Evolutionary conservation across 2,888 invertebrate genomes (phyloP).

Genomic region (Junonia oenone): DNA sequence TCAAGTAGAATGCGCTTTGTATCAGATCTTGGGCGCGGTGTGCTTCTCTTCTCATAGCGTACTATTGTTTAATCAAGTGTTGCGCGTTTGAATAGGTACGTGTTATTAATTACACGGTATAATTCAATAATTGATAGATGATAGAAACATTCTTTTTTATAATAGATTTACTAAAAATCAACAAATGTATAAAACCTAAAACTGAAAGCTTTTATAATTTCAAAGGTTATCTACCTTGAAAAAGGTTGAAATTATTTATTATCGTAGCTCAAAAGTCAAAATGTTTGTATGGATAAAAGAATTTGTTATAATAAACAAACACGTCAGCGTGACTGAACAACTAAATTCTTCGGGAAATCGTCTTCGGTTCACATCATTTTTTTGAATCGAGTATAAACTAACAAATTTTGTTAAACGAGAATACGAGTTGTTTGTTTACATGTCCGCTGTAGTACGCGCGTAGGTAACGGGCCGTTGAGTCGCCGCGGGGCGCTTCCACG

Average conservation of each 20-base stretch:
- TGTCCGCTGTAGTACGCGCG: constrained; percentile 65
- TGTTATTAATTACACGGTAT: background rate
- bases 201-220: too few species aligned
- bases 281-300: too few species aligned
- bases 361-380: constrained; percentile 11
- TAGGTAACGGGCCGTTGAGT: constrained; percentile 60
- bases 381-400: constrained; percentile 21
- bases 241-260: too few species aligned
- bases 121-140: constrained; percentile 5
- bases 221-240: too few species aligned
- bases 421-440: constrained; percentile 66
- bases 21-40: constrained; percentile 14
- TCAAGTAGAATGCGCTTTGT: constrained; percentile 17
- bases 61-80: constrained; percentile 22
- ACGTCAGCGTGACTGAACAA: background rate
- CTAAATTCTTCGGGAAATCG: background rate
- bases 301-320: background rate
- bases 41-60: constrained; percentile 8
- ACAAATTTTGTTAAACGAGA: too few species aligned
- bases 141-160: too few species aligned
- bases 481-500: constrained; percentile 43
- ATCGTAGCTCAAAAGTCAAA: too few species aligned
- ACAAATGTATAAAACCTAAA: too few species aligned
- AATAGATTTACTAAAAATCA: too few species aligned
- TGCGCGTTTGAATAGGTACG: constrained; percentile 10